Evolutionary conservation across 2,113 vertebrate genomes (phyloP), one percentile per base, ranked within the genome.

Genomic region (Tricholaema leucomelas): DNA sequence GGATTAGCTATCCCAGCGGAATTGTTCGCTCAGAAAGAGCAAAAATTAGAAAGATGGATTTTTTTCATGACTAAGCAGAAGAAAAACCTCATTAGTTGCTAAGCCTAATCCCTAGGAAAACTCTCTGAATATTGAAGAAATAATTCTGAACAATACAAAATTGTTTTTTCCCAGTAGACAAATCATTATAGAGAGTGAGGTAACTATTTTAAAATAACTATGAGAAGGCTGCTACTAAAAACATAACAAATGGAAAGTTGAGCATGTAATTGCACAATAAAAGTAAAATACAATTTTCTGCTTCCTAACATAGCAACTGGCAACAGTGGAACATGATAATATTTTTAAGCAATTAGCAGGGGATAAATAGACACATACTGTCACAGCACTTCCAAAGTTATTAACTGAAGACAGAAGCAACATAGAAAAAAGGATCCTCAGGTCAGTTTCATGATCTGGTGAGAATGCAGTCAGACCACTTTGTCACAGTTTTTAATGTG

Each of bases 211-310:
- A 91, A 95, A 94, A 67, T 33, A 91, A 42, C 27, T 65, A 44
- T 6, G 19, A 91, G 46, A 30, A 56, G 7, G n/a, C 31, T 84
- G 81, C 91, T 88, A 94, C 84, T 94, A 86, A 94, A 94, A 93
- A 46, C 48, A 35, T 18, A 85, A 87, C 46, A 81, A 93, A 88
- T 44, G 27, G 74, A 13, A 92, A 92, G 66, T 65, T 88, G 65
- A 92, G 30, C 3, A 1, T 48, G 50, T 19, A 87, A 91, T 42
- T 84, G 82, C 58, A 86, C 70, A 90, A 93, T 93, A 69, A 60
- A 95, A 90, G n/a, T 27, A 79, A 92, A 93, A 88, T 64, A 64
- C 6, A 72, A 88, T 93, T 91, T 93, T 93, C 78, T 91, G 30
- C 55, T 93, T 91, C 90, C 55, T 79, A 79, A 88, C 50, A 55